phyloP scores from a whole-genome alignment of 2,888 invertebrate species.

The Tenodera sinensis region DNA sequence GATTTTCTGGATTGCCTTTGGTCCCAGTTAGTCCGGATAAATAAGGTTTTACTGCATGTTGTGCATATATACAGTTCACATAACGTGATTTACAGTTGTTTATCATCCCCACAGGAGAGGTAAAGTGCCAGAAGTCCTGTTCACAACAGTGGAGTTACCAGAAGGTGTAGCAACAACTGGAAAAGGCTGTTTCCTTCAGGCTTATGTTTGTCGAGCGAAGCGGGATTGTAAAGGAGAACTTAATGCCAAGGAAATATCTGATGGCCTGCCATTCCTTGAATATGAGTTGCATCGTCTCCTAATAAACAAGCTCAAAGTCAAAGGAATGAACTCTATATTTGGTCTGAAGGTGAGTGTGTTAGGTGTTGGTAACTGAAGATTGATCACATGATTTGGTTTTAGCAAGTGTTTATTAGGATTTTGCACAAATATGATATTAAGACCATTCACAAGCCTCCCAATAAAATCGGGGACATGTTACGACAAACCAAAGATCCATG shows the following conservation, averaged over 20 bases:
- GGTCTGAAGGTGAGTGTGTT: slow-evolving; percentile 61
- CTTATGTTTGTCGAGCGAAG: slow-evolving; percentile 72
- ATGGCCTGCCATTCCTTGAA: slow-evolving; percentile 91
- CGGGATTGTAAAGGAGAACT: slow-evolving; percentile 77
- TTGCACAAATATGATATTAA: too few species aligned
- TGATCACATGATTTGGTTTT: too few species aligned
- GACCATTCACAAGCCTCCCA: too few species aligned
- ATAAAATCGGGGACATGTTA: too few species aligned
- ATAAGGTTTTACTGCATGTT: too few species aligned
- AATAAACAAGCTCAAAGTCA: slow-evolving; percentile 85
- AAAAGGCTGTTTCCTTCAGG: slow-evolving; percentile 64
- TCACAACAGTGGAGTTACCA: slow-evolving; percentile 86
- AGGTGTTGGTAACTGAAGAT: too few species aligned
- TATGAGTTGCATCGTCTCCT: slow-evolving; percentile 91
- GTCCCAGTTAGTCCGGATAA: too few species aligned
- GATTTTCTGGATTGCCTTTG: too few species aligned
- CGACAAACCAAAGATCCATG: too few species aligned
- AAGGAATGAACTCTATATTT: slow-evolving; percentile 93
- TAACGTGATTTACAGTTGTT: not conserved
- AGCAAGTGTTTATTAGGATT: too few species aligned
- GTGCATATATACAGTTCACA: too few species aligned
- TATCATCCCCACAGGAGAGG: slow-evolving; percentile 57
- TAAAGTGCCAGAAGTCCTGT: slow-evolving; percentile 85
- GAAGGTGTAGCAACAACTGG: slow-evolving; percentile 69
- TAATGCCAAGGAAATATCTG: slow-evolving; percentile 90